A percentile compares a stretch with the other conserved stretches of the same genome.
Evolutionary conservation across 2,797 vertebrate species (phyloP).

Genomic region (Lutjanus campechanus): DNA sequence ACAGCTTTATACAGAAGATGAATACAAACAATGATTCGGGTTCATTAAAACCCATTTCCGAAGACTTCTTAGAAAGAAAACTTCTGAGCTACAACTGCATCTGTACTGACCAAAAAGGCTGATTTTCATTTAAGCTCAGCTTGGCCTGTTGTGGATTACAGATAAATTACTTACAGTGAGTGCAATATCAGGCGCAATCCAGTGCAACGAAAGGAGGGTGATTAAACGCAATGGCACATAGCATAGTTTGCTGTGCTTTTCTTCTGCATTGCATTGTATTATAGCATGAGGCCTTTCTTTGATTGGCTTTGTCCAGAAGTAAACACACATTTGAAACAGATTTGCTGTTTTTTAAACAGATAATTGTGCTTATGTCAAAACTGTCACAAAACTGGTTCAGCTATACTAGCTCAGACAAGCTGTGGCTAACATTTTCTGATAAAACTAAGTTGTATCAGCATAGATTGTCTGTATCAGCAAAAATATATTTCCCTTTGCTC

Average conservation of each 20-base stretch:
- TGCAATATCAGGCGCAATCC: slow-evolving; percentile 5
- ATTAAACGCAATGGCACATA: not conserved
- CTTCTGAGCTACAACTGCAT: not conserved
- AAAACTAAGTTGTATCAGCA: not conserved
- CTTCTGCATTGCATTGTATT: not conserved
- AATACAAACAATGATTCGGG: not conserved
- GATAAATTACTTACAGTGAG: slow-evolving; percentile 32
- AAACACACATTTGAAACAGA: not conserved
- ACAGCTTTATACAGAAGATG: not conserved
- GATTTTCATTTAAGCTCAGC: slow-evolving; percentile 22
- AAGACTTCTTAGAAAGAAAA: not conserved
- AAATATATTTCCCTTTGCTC: no score
- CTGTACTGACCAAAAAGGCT: slow-evolving; percentile 1
- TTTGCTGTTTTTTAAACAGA: no score
- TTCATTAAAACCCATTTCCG: not conserved
- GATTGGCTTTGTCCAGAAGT: not conserved
- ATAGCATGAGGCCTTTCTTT: not conserved
- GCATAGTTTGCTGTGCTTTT: not conserved
- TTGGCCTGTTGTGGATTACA: slow-evolving; percentile 28
- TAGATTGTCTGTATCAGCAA: no score
- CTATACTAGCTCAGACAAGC: not conserved
- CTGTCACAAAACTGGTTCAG: not conserved
- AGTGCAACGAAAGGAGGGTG: not conserved
- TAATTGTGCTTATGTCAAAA: not conserved
- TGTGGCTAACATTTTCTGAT: not conserved